Evolutionary conservation across 2,888 invertebrate genomes (phyloP).

Genomic region (Apamea sordens): DNA sequence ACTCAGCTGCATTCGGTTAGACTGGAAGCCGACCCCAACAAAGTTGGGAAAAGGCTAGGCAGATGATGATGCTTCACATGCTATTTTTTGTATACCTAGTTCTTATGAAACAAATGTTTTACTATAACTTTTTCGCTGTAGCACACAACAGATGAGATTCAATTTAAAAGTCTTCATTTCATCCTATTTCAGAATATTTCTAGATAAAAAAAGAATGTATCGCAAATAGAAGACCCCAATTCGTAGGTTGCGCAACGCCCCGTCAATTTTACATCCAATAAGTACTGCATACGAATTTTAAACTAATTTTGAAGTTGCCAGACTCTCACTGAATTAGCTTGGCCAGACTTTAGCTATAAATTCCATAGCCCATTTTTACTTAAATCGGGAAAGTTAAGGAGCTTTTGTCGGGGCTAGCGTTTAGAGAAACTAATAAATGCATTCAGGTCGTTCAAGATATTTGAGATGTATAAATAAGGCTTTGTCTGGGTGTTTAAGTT

Average conservation of each 20-base stretch:
- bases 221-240: background rate
- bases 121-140: background rate
- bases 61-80: no score
- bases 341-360: constrained; percentile 50
- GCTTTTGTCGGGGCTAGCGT: constrained; percentile 24
- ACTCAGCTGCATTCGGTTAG: no score
- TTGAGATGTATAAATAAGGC: background rate
- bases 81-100: background rate
- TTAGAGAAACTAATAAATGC: constrained; percentile 38
- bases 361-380: constrained; percentile 46
- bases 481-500: background rate
- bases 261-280: constrained; percentile 57
- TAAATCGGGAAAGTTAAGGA: constrained; percentile 24
- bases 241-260: background rate
- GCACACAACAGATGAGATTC: no score
- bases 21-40: no score
- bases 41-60: no score
- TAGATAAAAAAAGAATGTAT: background rate
- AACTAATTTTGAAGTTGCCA: constrained; percentile 55
- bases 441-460: constrained; percentile 20
- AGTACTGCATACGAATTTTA: constrained; percentile 40
- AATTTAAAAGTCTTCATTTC: background rate
- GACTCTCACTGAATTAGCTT: constrained; percentile 32
- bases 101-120: background rate
- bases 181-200: background rate